phyloP scores from a whole-genome alignment of 2,113 vertebrate genomes.

The Serilophus lunatus region DNA sequence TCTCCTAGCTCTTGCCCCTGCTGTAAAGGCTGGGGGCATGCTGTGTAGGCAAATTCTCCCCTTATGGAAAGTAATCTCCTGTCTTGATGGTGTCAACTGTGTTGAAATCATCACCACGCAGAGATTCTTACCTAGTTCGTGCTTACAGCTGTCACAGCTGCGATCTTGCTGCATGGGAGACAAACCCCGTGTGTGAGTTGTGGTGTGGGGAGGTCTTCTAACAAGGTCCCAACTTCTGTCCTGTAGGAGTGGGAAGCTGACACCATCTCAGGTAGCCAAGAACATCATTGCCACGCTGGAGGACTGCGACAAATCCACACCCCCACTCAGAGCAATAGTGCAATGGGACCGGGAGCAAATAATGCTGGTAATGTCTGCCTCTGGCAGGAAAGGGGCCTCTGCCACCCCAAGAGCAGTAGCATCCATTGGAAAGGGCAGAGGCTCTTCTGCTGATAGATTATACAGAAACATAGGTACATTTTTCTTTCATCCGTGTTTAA shows the following conservation, averaged over 20 bases:
- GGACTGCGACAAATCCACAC: constrained; percentile 30
- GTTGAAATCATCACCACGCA: background rate
- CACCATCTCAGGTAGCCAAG: constrained; percentile 52
- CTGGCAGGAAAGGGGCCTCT: background rate
- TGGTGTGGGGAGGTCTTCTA: background rate
- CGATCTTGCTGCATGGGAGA: background rate
- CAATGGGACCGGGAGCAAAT: constrained; percentile 63
- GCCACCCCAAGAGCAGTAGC: background rate
- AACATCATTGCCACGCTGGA: constrained; percentile 61
- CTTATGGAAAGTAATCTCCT: background rate
- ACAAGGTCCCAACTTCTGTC: background rate
- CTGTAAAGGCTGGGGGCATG: background rate
- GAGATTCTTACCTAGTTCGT: background rate
- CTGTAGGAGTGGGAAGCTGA: constrained; percentile 58
- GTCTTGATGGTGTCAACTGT: background rate
- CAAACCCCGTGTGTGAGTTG: background rate
- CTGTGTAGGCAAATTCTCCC: background rate
- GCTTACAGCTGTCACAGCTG: background rate
- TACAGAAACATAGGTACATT: background rate
- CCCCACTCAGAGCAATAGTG: constrained; percentile 51
- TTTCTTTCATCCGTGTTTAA: background rate
- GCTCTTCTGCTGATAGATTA: background rate
- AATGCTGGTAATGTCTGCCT: constrained; percentile 46
- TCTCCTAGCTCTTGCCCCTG: background rate
- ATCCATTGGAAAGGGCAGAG: background rate